Base-by-base conservation (phyloP, 2,113 vertebrate species). In the Otis tarda region DNA sequence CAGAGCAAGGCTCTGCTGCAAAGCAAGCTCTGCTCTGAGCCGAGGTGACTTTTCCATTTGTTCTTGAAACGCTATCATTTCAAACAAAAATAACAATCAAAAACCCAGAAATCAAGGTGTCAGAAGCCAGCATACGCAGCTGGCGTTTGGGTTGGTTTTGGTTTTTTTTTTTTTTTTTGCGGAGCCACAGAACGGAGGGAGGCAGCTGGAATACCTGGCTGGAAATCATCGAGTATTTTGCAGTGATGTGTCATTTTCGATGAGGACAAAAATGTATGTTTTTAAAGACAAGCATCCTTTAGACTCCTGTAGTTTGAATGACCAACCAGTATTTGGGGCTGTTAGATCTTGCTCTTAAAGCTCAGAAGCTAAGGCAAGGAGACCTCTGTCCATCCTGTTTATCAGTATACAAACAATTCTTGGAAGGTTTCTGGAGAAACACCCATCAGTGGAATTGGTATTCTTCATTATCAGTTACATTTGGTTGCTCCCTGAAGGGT, bases 391-490 rank as follows among this genome's bases (percentile, higher is more conserved):
- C 63, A 61, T 35, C 28, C 81, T 83, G 33, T 83, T 95, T 94
- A 92, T 94, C 88, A 95, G 52, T 35, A 74, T 93, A 65, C 88
- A 86, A 19, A 53, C 67, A 91, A 78, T 94, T 95, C 93, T 93
- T 95, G 81, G 90, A 96, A 95, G 70, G 80, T 63, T 95, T 91
- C 35, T 95, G 69, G 24, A 94, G 93, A 43, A 96, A 83, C 78
- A 86, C 92, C 88, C 78, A 63, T 93, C 75, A 68, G 63, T 82
- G 68, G 67, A 95, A 96, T 35, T 79, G 88, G 61, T 92, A 0
- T 93, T 95, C 83, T 81, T 61, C 74, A 79, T 91, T 89, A 86
- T 87, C 90, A 56, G 89, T 49, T 61, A 23, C 14, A 6, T 68
- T 53, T 73, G 39, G 10, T 43, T 87, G 31, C 53, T 91, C 73